phyloP scores from a whole-genome alignment of 35 echinoderm and acorn worm genomes.

The Hemicentrotus pulcherrimus region DNA sequence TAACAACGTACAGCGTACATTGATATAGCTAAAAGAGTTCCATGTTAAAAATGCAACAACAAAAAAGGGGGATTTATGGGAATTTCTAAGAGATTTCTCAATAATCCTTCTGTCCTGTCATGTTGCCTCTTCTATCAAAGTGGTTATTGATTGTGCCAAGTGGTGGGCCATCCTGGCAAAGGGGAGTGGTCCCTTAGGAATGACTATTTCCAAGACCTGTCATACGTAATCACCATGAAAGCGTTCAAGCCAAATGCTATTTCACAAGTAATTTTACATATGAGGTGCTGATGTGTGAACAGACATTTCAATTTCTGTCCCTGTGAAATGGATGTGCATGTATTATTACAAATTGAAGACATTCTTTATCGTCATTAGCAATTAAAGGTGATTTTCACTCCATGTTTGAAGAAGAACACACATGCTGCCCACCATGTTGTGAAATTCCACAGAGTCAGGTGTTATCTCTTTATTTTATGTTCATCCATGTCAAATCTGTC shows the following conservation, averaged over 20 bases:
- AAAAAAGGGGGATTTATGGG: background rate
- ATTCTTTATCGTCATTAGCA: background rate
- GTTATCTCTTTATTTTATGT: background rate
- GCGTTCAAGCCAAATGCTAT: background rate
- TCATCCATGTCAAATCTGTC: background rate
- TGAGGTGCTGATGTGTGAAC: background rate
- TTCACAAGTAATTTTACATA: background rate
- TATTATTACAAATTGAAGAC: background rate
- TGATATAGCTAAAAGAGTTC: background rate
- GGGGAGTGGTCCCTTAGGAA: background rate
- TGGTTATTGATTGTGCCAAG: conserved; percentile 7
- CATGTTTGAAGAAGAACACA: background rate
- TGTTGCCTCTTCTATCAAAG: background rate
- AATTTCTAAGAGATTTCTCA: background rate
- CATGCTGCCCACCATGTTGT: background rate
- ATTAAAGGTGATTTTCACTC: background rate
- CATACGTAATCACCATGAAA: background rate
- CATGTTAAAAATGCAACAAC: background rate
- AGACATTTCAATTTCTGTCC: background rate
- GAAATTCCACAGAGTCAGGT: background rate
- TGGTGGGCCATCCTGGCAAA: background rate
- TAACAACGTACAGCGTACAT: too few relatives aligned
- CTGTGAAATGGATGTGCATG: background rate
- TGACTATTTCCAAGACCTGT: conserved; percentile 11
- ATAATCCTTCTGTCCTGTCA: background rate